phyloP scores from a whole-genome alignment of 2,797 vertebrate species.

The Spea hammondii region DNA sequence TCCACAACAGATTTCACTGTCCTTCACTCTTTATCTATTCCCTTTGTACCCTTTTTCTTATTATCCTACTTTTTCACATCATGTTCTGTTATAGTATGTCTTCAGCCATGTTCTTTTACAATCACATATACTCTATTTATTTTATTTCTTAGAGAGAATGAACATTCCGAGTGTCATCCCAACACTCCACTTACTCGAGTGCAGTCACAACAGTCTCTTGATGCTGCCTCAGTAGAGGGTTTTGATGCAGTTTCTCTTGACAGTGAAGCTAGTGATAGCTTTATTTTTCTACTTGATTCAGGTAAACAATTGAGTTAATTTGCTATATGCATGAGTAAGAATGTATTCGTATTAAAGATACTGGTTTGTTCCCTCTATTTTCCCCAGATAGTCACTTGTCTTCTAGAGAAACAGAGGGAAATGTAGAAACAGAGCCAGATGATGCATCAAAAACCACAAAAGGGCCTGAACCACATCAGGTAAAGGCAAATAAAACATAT shows the following conservation, averaged over 20 bases:
- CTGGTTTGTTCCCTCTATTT: background rate
- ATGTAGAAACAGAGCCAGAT: slow-evolving; percentile 17
- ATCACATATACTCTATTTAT: background rate
- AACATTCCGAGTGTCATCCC: background rate
- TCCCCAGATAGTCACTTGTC: background rate
- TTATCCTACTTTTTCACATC: background rate
- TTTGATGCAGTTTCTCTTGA: slow-evolving; percentile 82
- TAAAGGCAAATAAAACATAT: background rate
- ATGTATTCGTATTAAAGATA: background rate
- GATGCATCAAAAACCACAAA: slow-evolving; percentile 35
- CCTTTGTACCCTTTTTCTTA: background rate
- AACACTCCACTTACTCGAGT: slow-evolving; percentile 57
- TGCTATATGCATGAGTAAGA: too few relatives aligned
- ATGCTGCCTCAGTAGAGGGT: slow-evolving; percentile 83
- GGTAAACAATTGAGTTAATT: slow-evolving; percentile 64
- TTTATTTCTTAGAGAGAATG: slow-evolving; percentile 30
- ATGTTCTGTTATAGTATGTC: too few relatives aligned
- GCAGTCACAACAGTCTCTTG: slow-evolving; percentile 88
- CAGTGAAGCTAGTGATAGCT: slow-evolving; percentile 87
- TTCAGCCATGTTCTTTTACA: background rate
- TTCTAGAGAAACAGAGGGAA: slow-evolving; percentile 2
- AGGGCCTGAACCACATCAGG: slow-evolving; percentile 36
- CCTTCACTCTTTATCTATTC: background rate
- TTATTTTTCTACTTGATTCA: slow-evolving; percentile 83
- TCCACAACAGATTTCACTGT: slow-evolving; percentile 1